Conservation (phyloP, 1,140 invertebrate species). For the Nasonia vitripennis region DNA sequence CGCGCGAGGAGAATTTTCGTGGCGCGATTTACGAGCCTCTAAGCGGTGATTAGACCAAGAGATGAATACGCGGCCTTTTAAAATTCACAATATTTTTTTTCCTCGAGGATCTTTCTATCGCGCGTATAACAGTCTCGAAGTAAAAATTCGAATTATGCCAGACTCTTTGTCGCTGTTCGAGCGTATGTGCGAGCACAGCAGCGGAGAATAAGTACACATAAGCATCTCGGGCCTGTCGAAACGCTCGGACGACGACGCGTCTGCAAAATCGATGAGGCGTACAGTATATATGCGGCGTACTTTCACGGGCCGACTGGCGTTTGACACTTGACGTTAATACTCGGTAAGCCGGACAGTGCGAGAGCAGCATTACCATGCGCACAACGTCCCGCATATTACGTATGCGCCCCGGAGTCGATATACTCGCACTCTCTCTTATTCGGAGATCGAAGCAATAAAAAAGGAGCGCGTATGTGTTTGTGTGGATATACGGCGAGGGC, state of each 20-base stretch:
- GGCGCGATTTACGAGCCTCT: constrained; percentile 48
- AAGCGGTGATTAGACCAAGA: constrained; percentile 47
- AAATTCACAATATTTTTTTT: constrained; percentile 9
- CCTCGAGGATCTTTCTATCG: neutral
- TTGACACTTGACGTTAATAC: constrained; percentile 67
- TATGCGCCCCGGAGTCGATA: constrained; percentile 62
- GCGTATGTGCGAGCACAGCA: too few relatives aligned
- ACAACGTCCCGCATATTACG: constrained; percentile 57
- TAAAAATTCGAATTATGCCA: neutral
- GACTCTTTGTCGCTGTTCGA: neutral
- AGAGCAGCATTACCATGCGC: constrained; percentile 50
- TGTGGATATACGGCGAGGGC: neutral
- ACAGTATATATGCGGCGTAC: neutral
- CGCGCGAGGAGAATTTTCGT: constrained; percentile 1
- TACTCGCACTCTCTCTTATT: constrained; percentile 25
- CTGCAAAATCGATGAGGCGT: constrained; percentile 41
- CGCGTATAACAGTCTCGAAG: neutral
- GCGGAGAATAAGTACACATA: neutral
- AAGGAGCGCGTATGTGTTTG: neutral
- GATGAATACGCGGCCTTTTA: constrained; percentile 15
- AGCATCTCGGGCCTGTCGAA: constrained; percentile 19
- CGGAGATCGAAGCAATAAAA: neutral
- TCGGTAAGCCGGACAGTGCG: constrained; percentile 63
- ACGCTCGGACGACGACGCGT: constrained; percentile 1
- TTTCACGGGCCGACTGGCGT: constrained; percentile 36